Conservation (phyloP, 2,113 vertebrate species). For the Sinocyclocheilus rhinocerous region DNA sequence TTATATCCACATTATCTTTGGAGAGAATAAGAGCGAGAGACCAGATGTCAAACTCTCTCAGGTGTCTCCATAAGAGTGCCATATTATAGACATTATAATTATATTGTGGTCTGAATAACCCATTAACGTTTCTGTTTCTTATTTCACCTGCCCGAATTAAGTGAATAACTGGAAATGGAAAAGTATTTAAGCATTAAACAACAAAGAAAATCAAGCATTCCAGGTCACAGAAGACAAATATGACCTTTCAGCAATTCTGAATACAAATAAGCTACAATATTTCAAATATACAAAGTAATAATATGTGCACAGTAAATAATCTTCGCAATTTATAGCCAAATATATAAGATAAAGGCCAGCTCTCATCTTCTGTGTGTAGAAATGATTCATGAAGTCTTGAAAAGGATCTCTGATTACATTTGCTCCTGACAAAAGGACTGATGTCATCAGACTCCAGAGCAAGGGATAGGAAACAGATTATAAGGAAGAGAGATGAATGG, state of each 20-base stretch:
- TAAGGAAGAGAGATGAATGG: neutral
- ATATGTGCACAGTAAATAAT: neutral
- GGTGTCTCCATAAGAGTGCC: slow-evolving; percentile 5
- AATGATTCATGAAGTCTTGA: neutral
- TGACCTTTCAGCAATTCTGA: neutral
- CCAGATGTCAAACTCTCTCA: slow-evolving; percentile 1
- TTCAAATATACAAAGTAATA: neutral
- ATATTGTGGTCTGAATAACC: neutral
- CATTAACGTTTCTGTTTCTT: slow-evolving; percentile 1
- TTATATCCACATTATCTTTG: slow-evolving; percentile 6
- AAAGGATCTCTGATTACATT: slow-evolving; percentile 1
- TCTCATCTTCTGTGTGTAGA: neutral
- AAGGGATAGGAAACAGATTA: neutral
- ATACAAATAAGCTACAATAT: neutral
- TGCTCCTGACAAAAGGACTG: neutral
- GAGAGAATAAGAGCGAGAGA: neutral
- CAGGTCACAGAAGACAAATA: neutral
- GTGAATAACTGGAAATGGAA: neutral
- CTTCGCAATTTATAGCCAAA: neutral
- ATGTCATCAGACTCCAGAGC: neutral
- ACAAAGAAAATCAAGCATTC: neutral
- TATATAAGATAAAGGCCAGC: neutral
- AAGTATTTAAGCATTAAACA: neutral
- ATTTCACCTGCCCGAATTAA: neutral
- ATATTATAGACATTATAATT: slow-evolving; percentile 33